These are phyloP conservation scores for Prunella fulvescens DNA, from an alignment of 2,113 vertebrate species.

Conservation along the genomic window DNA sequence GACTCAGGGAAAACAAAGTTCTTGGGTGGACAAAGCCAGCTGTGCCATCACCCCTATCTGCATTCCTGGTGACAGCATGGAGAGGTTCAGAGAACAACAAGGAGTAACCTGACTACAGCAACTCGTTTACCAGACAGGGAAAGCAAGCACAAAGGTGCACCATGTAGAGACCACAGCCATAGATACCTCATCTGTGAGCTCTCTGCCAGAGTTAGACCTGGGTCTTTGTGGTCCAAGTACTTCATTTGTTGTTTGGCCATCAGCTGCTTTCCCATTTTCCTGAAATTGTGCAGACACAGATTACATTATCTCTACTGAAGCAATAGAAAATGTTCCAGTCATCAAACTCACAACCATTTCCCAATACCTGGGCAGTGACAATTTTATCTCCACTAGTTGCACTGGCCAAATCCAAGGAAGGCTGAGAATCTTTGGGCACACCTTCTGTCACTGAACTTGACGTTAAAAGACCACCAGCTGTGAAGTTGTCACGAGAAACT, in stretches of 20 bases:
- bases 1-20: not conserved
- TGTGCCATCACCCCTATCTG: not conserved
- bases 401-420: conserved; percentile 95
- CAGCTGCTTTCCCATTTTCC: conserved; percentile 87
- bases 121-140: not conserved
- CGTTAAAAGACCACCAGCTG: conserved; percentile 82
- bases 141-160: not conserved
- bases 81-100: not conserved
- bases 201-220: conserved; percentile 94
- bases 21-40: not conserved
- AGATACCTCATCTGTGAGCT: conserved; percentile 95
- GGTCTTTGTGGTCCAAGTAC: conserved; percentile 90
- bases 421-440: conserved; percentile 88
- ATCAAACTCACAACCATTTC: not conserved
- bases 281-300: conserved; percentile 55
- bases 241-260: conserved; percentile 79
- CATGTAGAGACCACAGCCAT: not conserved
- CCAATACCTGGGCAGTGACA: conserved; percentile 88
- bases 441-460: conserved; percentile 79
- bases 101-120: not conserved
- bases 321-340: not conserved
- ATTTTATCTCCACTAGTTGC: conserved; percentile 97
- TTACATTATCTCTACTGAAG: not conserved
- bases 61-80: not conserved
- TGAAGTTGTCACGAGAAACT: conserved; percentile 74